Conservation (phyloP, 2,113 vertebrate species). For the Thomomys bottae region DNA sequence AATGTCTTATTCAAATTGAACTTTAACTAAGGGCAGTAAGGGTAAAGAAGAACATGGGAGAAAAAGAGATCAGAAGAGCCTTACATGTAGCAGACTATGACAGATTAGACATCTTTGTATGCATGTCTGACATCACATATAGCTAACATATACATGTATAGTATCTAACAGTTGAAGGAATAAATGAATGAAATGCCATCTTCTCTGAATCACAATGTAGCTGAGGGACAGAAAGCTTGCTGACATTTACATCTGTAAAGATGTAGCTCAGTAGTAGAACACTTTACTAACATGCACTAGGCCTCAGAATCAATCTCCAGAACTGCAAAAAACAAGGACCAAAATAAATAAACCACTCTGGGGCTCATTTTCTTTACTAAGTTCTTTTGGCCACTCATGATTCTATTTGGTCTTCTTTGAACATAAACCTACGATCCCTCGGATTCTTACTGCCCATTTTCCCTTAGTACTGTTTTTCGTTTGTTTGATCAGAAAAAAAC, state of each 20-base stretch:
- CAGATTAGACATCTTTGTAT: background rate
- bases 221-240: background rate
- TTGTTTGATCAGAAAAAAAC: constrained; percentile 31
- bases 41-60: background rate
- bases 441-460: constrained; percentile 16
- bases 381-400: constrained; percentile 9
- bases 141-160: background rate
- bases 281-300: too few relatives aligned
- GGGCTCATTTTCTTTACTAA: constrained; percentile 36
- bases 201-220: constrained; percentile 48
- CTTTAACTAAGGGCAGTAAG: background rate
- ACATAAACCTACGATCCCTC: constrained; percentile 31
- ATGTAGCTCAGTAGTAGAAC: background rate
- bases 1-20: constrained; percentile 38
- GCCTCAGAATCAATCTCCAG: too few relatives aligned
- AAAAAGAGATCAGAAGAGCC: background rate
- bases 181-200: constrained; percentile 8
- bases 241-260: constrained; percentile 34
- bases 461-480: constrained; percentile 35
- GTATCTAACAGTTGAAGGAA: constrained; percentile 15
- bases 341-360: constrained; percentile 16
- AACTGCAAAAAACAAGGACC: background rate
- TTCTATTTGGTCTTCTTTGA: constrained; percentile 22
- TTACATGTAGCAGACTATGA: background rate
- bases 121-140: background rate